These are phyloP conservation scores for Phymastichus coffea DNA, from an alignment of 1,140 invertebrate genomes.

Conservation along the genomic window DNA sequence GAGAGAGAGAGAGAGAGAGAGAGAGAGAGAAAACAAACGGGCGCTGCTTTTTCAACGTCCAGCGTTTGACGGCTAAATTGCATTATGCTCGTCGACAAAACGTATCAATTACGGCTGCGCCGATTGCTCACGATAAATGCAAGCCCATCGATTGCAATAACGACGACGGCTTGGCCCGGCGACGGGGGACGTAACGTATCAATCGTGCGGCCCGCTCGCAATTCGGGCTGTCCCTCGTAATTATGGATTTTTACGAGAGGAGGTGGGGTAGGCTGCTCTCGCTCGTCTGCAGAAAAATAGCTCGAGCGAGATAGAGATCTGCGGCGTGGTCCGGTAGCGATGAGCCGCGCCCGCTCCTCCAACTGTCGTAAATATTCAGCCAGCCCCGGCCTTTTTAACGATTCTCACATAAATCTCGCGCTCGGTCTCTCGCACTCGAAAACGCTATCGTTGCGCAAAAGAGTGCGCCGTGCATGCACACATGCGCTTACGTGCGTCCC, in stretches of 20 bases:
- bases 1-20: neutral
- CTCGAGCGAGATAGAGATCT: slow-evolving; percentile 53
- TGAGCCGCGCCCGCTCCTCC: too few relatives aligned
- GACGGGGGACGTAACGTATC: too few relatives aligned
- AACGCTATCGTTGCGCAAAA: slow-evolving; percentile 12
- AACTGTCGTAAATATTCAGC: slow-evolving; percentile 9
- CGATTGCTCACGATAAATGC: too few relatives aligned
- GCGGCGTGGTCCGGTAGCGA: slow-evolving; percentile 35
- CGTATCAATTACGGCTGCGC: too few relatives aligned
- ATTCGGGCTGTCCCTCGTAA: too few relatives aligned
- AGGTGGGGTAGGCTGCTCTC: too few relatives aligned
- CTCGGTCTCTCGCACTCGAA: neutral
- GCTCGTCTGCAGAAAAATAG: slow-evolving; percentile 38
- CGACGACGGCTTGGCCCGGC: slow-evolving; percentile 28
- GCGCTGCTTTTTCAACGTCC: too few relatives aligned
- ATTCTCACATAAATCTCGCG: slow-evolving; percentile 25
- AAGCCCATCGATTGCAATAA: neutral
- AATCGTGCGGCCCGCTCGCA: too few relatives aligned
- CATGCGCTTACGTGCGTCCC: too few relatives aligned
- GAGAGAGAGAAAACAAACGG: too few relatives aligned
- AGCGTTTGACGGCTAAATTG: too few relatives aligned
- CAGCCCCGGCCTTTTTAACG: neutral
- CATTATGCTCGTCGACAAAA: neutral
- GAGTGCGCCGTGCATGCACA: too few relatives aligned
- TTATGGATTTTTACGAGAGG: slow-evolving; percentile 50